Evolutionary conservation across 2,888 invertebrate species (phyloP).

Genomic region (Stenodema calcarata): DNA sequence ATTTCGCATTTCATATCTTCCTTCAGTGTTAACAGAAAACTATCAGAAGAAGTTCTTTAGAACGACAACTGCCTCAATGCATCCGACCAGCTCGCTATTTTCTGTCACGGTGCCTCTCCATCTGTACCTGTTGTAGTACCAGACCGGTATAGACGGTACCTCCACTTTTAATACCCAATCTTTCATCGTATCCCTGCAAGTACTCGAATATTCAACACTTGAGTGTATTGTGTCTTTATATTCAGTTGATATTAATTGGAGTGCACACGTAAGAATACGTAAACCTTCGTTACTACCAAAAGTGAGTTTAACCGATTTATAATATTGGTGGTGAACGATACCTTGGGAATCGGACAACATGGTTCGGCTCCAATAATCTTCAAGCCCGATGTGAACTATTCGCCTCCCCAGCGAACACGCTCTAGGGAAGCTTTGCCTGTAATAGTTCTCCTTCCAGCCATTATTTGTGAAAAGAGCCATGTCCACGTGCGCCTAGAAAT

Average conservation of each 20-base stretch:
- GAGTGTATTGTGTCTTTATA: too few relatives aligned
- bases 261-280: too few relatives aligned
- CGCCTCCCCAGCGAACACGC: neutral
- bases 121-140: conserved; percentile 24
- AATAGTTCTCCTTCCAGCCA: conserved; percentile 30
- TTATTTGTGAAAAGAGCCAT: conserved; percentile 19
- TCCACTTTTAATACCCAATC: neutral
- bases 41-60: too few relatives aligned
- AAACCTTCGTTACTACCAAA: too few relatives aligned
- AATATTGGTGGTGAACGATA: too few relatives aligned
- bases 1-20: too few relatives aligned
- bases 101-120: neutral
- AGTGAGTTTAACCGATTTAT: too few relatives aligned
- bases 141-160: neutral
- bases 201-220: too few relatives aligned
- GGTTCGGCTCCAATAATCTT: neutral
- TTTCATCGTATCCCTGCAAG: conserved; percentile 7
- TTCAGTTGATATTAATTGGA: too few relatives aligned
- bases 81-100: neutral
- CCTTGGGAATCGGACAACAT: conserved; percentile 10
- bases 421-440: neutral
- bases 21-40: neutral
- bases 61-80: neutral
- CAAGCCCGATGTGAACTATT: neutral
- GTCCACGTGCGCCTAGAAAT: neutral